phyloP scores from a whole-genome alignment of 1,140 invertebrate species.

The Neoseiulus cucumeris region DNA sequence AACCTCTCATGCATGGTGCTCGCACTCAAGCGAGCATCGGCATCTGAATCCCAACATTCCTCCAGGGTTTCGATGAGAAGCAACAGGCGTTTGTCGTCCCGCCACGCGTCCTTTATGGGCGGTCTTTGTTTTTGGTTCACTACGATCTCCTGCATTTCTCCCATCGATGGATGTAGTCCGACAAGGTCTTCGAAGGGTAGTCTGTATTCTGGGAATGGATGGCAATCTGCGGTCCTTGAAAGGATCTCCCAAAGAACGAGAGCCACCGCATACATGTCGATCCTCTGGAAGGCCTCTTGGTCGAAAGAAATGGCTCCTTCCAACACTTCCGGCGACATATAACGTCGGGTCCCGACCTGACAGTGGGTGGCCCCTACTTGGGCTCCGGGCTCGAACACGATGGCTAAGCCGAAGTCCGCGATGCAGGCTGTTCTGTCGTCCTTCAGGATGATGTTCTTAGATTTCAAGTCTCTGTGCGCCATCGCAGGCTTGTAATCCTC shows the following conservation, averaged over 20 bases:
- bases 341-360: conserved; percentile 32
- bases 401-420: conserved; percentile 87
- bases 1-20: conserved; percentile 75
- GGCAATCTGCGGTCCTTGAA: conserved; percentile 33
- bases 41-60: conserved; percentile 95
- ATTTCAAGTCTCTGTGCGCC: conserved; percentile 93
- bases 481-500: conserved; percentile 70
- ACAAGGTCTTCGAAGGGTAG: conserved; percentile 88
- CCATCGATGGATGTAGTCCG: conserved; percentile 76
- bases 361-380: conserved; percentile 65
- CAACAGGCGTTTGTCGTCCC: conserved; percentile 39
- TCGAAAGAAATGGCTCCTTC: conserved; percentile 95
- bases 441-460: conserved; percentile 84
- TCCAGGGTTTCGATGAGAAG: conserved; percentile 43
- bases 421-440: conserved; percentile 79
- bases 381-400: conserved; percentile 63
- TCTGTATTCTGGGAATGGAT: conserved; percentile 54
- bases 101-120: conserved; percentile 56
- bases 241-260: conserved; percentile 90
- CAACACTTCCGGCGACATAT: conserved; percentile 95
- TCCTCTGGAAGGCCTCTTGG: conserved; percentile 77
- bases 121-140: conserved; percentile 77
- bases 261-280: conserved; percentile 95
- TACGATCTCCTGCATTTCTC: conserved; percentile 90
- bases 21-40: conserved; percentile 77